Percentiles rank a stretch among this genome's conserved stretches.
These are phyloP conservation scores for Ciconia maguari DNA, from an alignment of 2,113 vertebrate species.

Conservation along the genomic window DNA sequence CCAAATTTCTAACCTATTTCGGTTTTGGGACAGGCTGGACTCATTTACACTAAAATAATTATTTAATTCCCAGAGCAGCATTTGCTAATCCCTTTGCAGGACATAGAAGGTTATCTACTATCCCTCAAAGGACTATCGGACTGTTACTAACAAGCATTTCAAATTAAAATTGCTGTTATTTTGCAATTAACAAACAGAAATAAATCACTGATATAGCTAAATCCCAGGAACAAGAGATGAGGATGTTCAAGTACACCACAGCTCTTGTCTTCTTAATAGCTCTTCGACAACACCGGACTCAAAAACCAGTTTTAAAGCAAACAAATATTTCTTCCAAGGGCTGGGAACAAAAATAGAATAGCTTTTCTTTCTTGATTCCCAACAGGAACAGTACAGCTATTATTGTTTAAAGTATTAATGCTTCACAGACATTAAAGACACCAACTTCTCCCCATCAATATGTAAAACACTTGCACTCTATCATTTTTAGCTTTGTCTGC, in stretches of 20 bases:
- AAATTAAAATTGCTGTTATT: conserved; percentile 59
- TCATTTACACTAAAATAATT: conserved; percentile 67
- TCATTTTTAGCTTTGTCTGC: conserved; percentile 5
- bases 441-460: neutral
- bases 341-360: conserved; percentile 20
- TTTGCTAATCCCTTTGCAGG: conserved; percentile 48
- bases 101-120: conserved; percentile 56
- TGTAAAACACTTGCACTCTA: neutral
- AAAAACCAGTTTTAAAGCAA: conserved; percentile 18
- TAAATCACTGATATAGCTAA: conserved; percentile 32
- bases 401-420: conserved; percentile 28
- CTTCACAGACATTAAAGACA: conserved; percentile 18
- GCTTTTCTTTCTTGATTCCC: conserved; percentile 13
- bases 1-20: conserved; percentile 16
- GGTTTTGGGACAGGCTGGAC: conserved; percentile 27
- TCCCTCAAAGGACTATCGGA: conserved; percentile 25
- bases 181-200: conserved; percentile 60
- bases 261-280: conserved; percentile 25
- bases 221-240: conserved; percentile 16
- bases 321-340: conserved; percentile 8
- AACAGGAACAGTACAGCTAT: neutral
- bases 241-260: neutral
- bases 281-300: conserved; percentile 4
- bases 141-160: conserved; percentile 55
- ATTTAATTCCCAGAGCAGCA: neutral